Conservation (phyloP, 1,140 invertebrate species). For the Xylocopa sonorina region DNA sequence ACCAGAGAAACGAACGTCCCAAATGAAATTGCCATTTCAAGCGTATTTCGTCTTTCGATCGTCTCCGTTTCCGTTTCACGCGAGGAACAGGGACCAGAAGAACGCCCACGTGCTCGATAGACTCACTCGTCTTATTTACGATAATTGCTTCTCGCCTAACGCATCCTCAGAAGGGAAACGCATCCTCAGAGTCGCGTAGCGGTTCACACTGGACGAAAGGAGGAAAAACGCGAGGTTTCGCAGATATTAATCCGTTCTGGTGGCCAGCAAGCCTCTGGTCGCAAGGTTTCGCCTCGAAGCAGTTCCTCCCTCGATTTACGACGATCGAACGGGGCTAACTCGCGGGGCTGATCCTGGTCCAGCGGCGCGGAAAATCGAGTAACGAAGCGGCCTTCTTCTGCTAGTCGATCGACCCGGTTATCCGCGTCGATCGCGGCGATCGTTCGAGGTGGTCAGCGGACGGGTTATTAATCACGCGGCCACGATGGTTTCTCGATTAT, state of each 20-base stretch:
- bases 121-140: slow-evolving; percentile 55
- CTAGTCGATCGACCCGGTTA: slow-evolving; percentile 17
- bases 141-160: slow-evolving; percentile 55
- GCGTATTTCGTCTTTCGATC: slow-evolving; percentile 13
- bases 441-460: slow-evolving; percentile 2
- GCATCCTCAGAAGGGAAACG: no score
- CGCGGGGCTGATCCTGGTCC: slow-evolving; percentile 26
- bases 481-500: not conserved
- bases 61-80: not conserved
- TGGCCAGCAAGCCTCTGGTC: slow-evolving; percentile 12
- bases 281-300: slow-evolving; percentile 27
- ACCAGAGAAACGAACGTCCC: not conserved
- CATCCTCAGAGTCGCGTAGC: no score
- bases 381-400: not conserved
- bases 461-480: slow-evolving; percentile 1
- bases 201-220: no score
- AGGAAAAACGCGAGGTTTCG: no score
- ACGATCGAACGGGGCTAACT: slow-evolving; percentile 36
- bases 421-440: slow-evolving; percentile 14
- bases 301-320: slow-evolving; percentile 55
- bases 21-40: not conserved
- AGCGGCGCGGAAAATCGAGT: slow-evolving; percentile 43
- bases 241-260: slow-evolving; percentile 58
- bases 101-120: slow-evolving; percentile 47
- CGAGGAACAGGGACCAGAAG: no score